These are phyloP conservation scores for Procavia capensis DNA, from an alignment of 2,113 vertebrate species.

Conservation along the genomic window DNA sequence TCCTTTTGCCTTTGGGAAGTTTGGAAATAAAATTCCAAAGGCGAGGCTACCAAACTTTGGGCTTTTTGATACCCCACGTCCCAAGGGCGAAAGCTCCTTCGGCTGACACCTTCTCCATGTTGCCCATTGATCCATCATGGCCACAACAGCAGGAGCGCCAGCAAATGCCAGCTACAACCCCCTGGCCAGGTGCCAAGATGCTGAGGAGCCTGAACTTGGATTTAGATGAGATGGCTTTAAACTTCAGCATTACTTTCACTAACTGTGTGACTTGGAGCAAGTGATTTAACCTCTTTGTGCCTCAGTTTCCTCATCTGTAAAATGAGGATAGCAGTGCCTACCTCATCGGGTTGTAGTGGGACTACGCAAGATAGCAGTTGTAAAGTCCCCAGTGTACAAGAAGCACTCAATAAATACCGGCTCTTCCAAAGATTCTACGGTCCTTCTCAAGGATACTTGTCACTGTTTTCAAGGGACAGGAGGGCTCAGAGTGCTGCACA, in stretches of 20 bases:
- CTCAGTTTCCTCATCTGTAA: constrained; percentile 68
- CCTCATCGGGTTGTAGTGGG: constrained; percentile 36
- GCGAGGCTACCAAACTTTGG: background rate
- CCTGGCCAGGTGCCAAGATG: background rate
- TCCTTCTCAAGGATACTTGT: background rate
- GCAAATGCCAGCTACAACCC: background rate
- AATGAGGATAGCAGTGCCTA: constrained; percentile 69
- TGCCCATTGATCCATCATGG: background rate
- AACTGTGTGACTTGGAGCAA: background rate
- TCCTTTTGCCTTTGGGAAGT: background rate
- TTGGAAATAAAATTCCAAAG: background rate
- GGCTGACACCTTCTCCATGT: background rate
- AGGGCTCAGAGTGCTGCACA: background rate
- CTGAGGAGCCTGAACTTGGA: background rate
- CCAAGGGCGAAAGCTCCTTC: background rate
- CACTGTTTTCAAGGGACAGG: background rate
- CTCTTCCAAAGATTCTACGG: background rate
- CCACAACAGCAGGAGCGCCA: background rate
- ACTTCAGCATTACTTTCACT: background rate
- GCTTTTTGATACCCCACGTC: background rate
- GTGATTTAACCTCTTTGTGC: constrained; percentile 55
- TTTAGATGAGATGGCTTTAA: background rate
- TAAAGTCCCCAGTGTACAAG: background rate
- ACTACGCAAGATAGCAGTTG: background rate
- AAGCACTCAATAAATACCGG: background rate